phyloP scores from a whole-genome alignment of 2,888 invertebrate species.

The Lasioglossum zephyrum region DNA sequence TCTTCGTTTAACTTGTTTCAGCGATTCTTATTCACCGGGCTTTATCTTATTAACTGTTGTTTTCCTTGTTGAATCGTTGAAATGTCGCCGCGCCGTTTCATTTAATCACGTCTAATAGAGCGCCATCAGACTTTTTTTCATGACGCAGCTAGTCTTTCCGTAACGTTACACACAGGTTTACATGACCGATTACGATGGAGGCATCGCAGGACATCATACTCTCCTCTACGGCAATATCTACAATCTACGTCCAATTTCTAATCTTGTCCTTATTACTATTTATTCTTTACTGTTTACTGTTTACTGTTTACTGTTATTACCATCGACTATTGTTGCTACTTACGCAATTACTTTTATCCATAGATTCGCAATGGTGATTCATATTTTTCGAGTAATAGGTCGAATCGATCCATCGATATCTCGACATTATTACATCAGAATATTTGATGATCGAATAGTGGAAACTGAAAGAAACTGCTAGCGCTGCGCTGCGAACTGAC shows the following conservation, averaged over 20 bases:
- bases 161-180: background rate
- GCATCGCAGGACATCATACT: background rate
- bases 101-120: background rate
- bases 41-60: too few relatives aligned
- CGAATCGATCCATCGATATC: background rate
- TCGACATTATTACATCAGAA: background rate
- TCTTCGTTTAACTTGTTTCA: background rate
- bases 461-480: background rate
- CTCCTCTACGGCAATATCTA: too few relatives aligned
- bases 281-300: too few relatives aligned
- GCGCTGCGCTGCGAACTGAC: background rate
- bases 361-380: too few relatives aligned
- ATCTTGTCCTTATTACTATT: background rate
- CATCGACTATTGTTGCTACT: background rate
- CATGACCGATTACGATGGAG: background rate
- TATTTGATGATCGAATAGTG: background rate
- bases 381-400: background rate
- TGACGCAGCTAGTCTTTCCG: slow-evolving; percentile 7
- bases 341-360: too few relatives aligned
- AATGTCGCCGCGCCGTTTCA: background rate
- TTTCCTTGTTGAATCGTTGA: too few relatives aligned
- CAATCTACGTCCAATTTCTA: too few relatives aligned
- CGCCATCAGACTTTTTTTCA: background rate
- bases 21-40: background rate
- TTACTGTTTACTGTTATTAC: too few relatives aligned